A percentile compares a stretch with the other conserved stretches of the same genome.
phyloP scores from a whole-genome alignment of 2,797 vertebrate species.

The Silurus aristotelis region DNA sequence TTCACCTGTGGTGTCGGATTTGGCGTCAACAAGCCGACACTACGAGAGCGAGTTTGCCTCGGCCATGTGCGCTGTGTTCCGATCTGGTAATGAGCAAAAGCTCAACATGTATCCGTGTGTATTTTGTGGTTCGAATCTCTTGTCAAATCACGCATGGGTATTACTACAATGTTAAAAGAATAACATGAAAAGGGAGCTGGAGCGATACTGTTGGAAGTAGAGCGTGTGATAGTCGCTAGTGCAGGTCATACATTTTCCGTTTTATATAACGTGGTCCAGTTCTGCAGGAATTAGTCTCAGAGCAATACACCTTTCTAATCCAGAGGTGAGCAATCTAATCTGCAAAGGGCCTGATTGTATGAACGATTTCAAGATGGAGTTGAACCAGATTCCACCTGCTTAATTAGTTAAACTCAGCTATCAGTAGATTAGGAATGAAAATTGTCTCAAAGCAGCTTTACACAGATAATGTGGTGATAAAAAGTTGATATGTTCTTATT shows the following conservation, averaged over 20 bases:
- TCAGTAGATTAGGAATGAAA: too few species aligned
- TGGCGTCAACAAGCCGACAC: not conserved
- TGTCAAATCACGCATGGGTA: not conserved
- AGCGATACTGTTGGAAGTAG: too few species aligned
- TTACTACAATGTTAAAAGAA: not conserved
- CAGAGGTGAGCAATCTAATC: too few species aligned
- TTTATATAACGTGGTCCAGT: not conserved
- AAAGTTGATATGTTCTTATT: too few species aligned
- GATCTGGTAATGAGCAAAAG: constrained; percentile 6
- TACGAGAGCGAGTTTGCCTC: constrained; percentile 11
- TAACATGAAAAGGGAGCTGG: not conserved
- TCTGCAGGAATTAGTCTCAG: not conserved
- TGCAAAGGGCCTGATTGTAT: too few species aligned
- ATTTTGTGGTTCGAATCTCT: not conserved
- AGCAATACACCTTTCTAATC: not conserved
- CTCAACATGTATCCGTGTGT: not conserved
- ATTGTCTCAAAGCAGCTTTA: too few species aligned
- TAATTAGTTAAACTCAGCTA: too few species aligned
- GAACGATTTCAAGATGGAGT: too few species aligned
- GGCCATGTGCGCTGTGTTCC: constrained; percentile 15
- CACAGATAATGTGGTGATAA: too few species aligned
- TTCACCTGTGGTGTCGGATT: constrained; percentile 47
- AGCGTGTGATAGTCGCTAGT: not conserved
- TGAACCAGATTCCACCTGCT: too few species aligned
- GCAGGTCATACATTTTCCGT: not conserved